Percentiles rank a stretch among this genome's conserved stretches.
These are phyloP conservation scores for Anoplophora glabripennis DNA, from an alignment of 1,140 invertebrate genomes.

Conservation along the genomic window DNA sequence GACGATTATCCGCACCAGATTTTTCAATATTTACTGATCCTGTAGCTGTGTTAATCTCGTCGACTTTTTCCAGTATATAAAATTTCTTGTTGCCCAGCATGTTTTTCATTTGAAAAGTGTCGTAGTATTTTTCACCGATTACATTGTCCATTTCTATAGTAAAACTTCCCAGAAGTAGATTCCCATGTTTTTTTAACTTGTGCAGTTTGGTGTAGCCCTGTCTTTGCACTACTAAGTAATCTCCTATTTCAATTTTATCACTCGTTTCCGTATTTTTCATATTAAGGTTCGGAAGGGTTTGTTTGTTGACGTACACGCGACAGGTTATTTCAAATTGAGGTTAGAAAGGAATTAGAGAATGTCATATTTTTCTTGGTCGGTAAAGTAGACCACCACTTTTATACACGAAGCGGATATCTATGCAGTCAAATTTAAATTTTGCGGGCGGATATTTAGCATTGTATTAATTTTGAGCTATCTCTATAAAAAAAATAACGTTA, in stretches of 20 bases:
- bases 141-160: constrained; percentile 67
- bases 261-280: background rate
- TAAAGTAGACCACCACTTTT: background rate
- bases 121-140: constrained; percentile 71
- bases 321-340: background rate
- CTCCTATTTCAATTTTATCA: constrained; percentile 57
- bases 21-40: constrained; percentile 55
- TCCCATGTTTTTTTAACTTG: constrained; percentile 62
- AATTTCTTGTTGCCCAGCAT: constrained; percentile 58
- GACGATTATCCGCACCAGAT: constrained; percentile 78
- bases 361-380: background rate
- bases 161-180: constrained; percentile 66
- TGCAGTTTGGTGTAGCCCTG: constrained; percentile 74
- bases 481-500: too few relatives aligned
- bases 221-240: constrained; percentile 71
- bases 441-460: background rate
- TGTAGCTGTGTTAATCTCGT: constrained; percentile 50
- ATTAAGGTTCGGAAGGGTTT: constrained; percentile 1
- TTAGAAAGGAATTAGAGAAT: background rate
- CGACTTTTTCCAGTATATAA: constrained; percentile 57
- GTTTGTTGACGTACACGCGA: background rate
- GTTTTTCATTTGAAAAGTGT: constrained; percentile 74
- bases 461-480: background rate
- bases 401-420: background rate
- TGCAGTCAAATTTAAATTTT: background rate